These are phyloP conservation scores for Pseudorasbora parva DNA, from an alignment of 2,113 vertebrate genomes.

Conservation along the genomic window DNA sequence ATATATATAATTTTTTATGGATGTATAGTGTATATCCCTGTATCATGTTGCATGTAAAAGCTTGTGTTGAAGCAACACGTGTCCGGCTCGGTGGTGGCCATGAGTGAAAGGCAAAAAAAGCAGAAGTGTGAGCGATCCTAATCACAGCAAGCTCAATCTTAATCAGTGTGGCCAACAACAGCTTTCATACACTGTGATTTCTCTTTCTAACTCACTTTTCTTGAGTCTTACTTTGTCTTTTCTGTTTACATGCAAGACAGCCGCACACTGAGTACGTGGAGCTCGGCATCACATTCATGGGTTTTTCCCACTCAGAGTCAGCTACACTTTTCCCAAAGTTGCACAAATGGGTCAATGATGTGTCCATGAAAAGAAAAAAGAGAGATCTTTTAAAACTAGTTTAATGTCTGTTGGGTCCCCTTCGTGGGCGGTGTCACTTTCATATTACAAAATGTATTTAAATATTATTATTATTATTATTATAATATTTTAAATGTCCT, in stretches of 20 bases:
- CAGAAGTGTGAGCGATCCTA: constrained; percentile 5
- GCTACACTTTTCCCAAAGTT: not conserved
- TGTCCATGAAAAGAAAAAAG: not conserved
- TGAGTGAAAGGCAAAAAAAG: constrained; percentile 19
- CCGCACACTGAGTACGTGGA: constrained; percentile 27
- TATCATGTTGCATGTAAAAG: not conserved
- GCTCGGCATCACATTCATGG: constrained; percentile 12
- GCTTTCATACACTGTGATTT: constrained; percentile 11
- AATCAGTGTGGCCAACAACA: constrained; percentile 8
- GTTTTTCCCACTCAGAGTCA: not conserved
- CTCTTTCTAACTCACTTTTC: constrained; percentile 6
- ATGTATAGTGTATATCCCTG: not conserved
- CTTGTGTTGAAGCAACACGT: not conserved
- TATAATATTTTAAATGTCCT: too few relatives aligned
- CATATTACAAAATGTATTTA: too few relatives aligned
- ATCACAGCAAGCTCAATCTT: not conserved
- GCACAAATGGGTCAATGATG: not conserved
- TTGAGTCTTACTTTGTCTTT: not conserved
- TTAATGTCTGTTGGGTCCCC: too few relatives aligned
- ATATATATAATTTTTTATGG: not conserved
- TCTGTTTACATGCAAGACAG: constrained; percentile 20
- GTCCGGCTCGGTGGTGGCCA: constrained; percentile 6
- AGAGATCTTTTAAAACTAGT: not conserved
- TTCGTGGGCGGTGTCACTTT: too few relatives aligned
- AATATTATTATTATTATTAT: too few relatives aligned